Evolutionary conservation across 2,113 vertebrate species (phyloP), one percentile per base, ranked within the genome.

Genomic region (Colaptes auratus): DNA sequence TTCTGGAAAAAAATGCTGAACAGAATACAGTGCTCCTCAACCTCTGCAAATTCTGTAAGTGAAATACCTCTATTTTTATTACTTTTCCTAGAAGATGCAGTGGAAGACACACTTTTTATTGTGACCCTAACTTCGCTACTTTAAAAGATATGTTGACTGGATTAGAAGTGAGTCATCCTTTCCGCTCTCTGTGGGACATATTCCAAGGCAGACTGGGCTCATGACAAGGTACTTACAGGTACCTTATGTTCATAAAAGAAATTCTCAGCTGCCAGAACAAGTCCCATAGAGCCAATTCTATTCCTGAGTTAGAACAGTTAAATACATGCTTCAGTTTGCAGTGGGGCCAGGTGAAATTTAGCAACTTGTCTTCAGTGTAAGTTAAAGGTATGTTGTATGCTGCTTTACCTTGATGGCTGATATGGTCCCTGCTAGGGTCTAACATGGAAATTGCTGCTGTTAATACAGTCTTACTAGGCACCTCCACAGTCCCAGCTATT

Each of bases 1-100:
- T 89, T 92, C 82, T 70, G 56, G 46, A 89, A 86, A 76, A 90
- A 88, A 63, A 35, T 83, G 10, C 31, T 86, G 63, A 77, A 88
- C 1, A 7, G 31, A 91, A 83, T 71, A 56, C 28, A 91, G 48
- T 53, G 33, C 65, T 90, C 36, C 91, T 86, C 65, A 84, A 31
- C 52, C 13, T 27, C 21, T 66, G 69, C 72, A 86, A 85, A 87
- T 90, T 31, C 48, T 8, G 0, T 39, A 91, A 63, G 12, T 53
- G 12, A 91, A 80, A 18, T 44, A 72, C 44, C 21, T 61, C 88
- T 78, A 15, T 9, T 77, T 87, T 67, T 36, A 83, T 60, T 33
- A 24, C 61, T 64, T 86, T 56, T 73, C 33, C 48, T 74, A 21
- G 72, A 64, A 88, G 42, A 65, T 67, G n/a, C 25, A 65, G 30